Evolutionary conservation across 2,113 vertebrate species (phyloP).

Genomic region (Orientallactaga bullata): DNA sequence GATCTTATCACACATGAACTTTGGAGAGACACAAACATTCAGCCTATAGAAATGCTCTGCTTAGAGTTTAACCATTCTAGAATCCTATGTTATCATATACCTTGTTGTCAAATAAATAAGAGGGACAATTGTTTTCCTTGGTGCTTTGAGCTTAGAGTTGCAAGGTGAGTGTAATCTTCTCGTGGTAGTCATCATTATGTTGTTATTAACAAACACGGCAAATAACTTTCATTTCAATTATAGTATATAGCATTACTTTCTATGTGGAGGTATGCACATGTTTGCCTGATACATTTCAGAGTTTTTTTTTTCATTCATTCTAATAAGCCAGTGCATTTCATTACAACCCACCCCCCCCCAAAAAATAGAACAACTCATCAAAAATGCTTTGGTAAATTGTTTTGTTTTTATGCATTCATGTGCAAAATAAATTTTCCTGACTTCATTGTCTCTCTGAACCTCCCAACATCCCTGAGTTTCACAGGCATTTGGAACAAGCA

Average conservation of each 20-base stretch:
- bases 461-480: not conserved
- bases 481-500: not conserved
- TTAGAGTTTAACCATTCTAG: not conserved
- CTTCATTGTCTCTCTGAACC: not conserved
- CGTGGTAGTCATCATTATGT: not conserved
- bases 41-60: not conserved
- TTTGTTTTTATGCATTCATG: not conserved
- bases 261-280: not conserved
- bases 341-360: conserved; percentile 46
- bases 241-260: not conserved
- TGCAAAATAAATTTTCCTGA: not conserved
- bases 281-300: not conserved
- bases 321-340: not conserved
- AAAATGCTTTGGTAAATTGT: not conserved
- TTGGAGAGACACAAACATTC: not conserved
- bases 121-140: not conserved
- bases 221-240: not conserved
- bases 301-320: conserved; percentile 48
- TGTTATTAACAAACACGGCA: not conserved
- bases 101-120: conserved; percentile 1
- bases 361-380: not conserved
- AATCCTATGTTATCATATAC: not conserved
- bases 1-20: not conserved
- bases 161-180: not conserved
- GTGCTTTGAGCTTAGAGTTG: not conserved